Evolutionary conservation across 2,113 vertebrate species (phyloP).

Genomic region (Sebastes fasciatus): DNA sequence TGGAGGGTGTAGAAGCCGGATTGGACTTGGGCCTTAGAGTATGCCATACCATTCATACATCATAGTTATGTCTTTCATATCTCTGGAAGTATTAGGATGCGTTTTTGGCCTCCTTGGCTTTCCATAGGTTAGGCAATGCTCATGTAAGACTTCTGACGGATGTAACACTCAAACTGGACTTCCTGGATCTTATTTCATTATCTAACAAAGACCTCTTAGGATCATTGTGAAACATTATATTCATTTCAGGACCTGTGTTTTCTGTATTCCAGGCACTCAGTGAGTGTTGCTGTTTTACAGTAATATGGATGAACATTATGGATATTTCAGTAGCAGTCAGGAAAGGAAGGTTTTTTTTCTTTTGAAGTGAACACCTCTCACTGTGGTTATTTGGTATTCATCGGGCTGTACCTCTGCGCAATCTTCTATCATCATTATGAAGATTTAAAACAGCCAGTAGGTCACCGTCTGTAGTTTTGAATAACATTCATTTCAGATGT

Average conservation of each 20-base stretch:
- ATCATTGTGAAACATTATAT: background rate
- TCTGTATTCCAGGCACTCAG: background rate
- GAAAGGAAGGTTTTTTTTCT: background rate
- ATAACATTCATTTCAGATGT: background rate
- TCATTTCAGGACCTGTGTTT: background rate
- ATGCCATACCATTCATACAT: background rate
- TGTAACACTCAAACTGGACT: slow-evolving; percentile 2
- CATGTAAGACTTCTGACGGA: background rate
- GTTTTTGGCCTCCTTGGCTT: background rate
- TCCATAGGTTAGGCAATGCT: background rate
- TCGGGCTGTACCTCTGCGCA: background rate
- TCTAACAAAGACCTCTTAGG: background rate
- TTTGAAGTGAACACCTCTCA: background rate
- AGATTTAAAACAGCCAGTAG: background rate
- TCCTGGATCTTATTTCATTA: background rate
- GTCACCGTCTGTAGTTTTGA: slow-evolving; percentile 1
- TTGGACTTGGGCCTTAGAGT: too few species aligned
- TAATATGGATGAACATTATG: background rate
- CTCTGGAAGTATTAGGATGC: background rate
- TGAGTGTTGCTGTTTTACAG: background rate
- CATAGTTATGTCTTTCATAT: background rate
- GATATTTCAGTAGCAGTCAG: background rate
- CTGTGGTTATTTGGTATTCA: background rate
- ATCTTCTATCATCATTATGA: background rate
- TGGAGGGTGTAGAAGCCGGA: too few species aligned